Conservation (phyloP, 2,797 vertebrate species). For the Anomalospiza imberbis region DNA sequence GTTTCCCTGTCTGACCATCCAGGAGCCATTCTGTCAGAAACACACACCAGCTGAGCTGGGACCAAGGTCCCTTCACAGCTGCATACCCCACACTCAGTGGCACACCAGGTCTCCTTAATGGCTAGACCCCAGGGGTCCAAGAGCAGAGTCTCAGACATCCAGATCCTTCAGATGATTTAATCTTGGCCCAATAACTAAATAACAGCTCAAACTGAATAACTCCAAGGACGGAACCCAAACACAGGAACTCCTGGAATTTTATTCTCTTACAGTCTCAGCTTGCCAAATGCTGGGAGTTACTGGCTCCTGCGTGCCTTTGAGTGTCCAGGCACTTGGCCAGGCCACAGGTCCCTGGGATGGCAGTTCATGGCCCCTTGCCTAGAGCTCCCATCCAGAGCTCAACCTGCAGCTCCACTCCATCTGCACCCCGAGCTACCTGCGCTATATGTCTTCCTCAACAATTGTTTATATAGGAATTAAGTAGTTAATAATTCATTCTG, state of each 20-base stretch:
- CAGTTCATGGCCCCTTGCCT: background rate
- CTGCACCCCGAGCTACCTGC: accelerated
- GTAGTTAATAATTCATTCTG: background rate
- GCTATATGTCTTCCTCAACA: too few relatives aligned
- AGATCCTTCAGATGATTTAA: background rate
- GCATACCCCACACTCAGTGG: background rate
- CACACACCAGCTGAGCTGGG: background rate
- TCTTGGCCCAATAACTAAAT: background rate
- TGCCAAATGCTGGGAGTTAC: background rate
- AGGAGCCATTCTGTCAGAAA: background rate
- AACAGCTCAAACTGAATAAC: background rate
- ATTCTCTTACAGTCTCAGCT: background rate
- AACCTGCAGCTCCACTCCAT: background rate
- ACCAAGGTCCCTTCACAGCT: accelerated
- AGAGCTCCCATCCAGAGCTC: background rate
- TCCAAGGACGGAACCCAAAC: accelerated
- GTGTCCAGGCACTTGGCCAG: background rate
- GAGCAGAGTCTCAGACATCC: background rate
- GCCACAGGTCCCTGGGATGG: too few relatives aligned
- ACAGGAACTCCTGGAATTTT: background rate
- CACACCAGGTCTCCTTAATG: background rate
- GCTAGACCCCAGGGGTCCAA: too few relatives aligned
- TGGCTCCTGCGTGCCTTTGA: background rate
- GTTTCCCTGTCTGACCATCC: background rate
- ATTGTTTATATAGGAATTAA: background rate